A percentile compares a stretch with the other conserved stretches of the same genome.
These are phyloP conservation scores for Pterocles burchelli DNA, from an alignment of 2,113 vertebrate species.

Conservation along the genomic window DNA sequence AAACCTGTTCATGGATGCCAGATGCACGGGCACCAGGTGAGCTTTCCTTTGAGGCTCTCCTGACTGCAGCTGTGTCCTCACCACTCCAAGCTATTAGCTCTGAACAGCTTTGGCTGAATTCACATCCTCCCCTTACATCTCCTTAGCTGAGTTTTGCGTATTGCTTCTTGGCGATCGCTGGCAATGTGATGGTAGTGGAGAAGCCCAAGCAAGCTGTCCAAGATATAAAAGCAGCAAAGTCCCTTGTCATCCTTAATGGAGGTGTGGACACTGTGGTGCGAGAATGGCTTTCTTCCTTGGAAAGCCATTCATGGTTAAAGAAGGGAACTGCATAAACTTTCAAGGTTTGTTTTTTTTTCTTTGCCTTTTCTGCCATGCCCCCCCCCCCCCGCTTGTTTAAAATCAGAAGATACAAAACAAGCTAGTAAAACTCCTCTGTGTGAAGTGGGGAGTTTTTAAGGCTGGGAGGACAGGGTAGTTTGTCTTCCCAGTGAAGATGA, in stretches of 20 bases:
- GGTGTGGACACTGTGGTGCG: neutral
- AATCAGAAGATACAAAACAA: neutral
- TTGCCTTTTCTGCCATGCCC: too few species aligned
- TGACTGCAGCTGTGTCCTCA: neutral
- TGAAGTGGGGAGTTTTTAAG: neutral
- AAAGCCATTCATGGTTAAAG: neutral
- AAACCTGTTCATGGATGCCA: neutral
- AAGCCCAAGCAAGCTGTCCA: neutral
- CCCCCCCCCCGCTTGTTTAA: neutral
- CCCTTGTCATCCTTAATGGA: neutral
- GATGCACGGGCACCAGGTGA: neutral
- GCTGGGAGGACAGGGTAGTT: neutral
- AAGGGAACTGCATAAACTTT: neutral
- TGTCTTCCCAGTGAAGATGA: neutral
- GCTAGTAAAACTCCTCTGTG: neutral
- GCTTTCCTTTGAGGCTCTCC: neutral
- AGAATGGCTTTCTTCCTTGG: neutral
- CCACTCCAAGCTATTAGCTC: neutral
- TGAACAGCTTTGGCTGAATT: neutral
- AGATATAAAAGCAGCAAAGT: neutral
- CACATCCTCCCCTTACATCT: neutral
- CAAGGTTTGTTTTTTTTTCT: neutral
- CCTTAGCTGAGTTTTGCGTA: neutral
- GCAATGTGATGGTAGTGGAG: neutral
- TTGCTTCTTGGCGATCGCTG: neutral